Percentiles rank a stretch among this genome's conserved stretches.
Conservation (phyloP, 2,888 invertebrate genomes). For the Brachypterus glaber region DNA sequence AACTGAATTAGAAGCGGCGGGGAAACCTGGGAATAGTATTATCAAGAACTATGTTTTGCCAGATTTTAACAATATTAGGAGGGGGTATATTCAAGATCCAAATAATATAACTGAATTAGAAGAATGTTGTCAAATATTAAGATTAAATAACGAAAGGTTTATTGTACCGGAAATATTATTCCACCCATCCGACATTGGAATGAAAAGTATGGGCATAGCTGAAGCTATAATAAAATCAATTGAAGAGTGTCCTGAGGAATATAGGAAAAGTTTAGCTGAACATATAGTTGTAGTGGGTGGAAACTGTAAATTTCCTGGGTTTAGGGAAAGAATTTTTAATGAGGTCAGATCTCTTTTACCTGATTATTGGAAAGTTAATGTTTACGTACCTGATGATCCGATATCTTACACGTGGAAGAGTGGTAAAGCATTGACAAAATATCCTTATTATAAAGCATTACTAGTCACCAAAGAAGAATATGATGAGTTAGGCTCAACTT, state of each 20-base stretch:
- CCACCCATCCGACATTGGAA: constrained; percentile 88
- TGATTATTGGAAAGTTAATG: constrained; percentile 65
- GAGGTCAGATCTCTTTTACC: constrained; percentile 74
- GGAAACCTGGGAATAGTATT: constrained; percentile 55
- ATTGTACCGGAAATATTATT: constrained; percentile 91
- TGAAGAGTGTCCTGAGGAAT: constrained; percentile 60
- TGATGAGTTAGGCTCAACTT: constrained; percentile 69
- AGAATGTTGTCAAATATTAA: constrained; percentile 57
- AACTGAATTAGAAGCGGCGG: constrained; percentile 65
- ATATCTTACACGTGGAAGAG: constrained; percentile 83
- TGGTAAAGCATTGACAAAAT: constrained; percentile 64
- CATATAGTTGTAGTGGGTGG: constrained; percentile 84
- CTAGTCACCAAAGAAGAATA: constrained; percentile 77
- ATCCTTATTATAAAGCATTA: constrained; percentile 61
- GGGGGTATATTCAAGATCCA: constrained; percentile 50
- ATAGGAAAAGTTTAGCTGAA: constrained; percentile 66
- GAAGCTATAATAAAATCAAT: constrained; percentile 78
- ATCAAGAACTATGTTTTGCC: constrained; percentile 89
- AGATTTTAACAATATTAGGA: constrained; percentile 81
- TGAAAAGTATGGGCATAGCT: constrained; percentile 82
- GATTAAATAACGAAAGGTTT: constrained; percentile 89
- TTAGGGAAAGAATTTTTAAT: constrained; percentile 63
- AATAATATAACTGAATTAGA: constrained; percentile 27
- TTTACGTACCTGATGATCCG: constrained; percentile 62
- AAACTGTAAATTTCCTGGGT: constrained; percentile 70